These are phyloP conservation scores for Coenobita brevimanus DNA, from an alignment of 1,140 invertebrate genomes.

Conservation along the genomic window DNA sequence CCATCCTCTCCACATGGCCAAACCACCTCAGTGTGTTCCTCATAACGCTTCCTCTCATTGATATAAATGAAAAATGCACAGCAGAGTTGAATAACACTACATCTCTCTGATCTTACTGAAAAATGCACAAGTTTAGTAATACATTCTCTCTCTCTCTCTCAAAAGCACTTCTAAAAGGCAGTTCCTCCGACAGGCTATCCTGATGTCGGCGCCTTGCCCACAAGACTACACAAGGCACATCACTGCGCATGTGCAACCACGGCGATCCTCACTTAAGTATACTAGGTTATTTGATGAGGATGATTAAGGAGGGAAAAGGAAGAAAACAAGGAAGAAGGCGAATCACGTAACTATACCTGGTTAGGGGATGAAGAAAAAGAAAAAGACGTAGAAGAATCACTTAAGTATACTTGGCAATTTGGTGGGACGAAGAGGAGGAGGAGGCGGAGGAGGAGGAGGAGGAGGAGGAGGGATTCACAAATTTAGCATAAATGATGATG, in stretches of 20 bases:
- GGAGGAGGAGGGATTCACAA: neutral
- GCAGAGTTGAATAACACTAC: too few species aligned
- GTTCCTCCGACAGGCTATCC: slow-evolving; percentile 25
- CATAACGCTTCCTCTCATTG: too few species aligned
- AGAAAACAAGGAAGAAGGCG: neutral
- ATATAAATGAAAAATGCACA: too few species aligned
- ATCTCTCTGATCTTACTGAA: too few species aligned
- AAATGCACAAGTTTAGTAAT: too few species aligned
- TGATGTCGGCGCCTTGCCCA: slow-evolving; percentile 32
- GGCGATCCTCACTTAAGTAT: slow-evolving; percentile 13
- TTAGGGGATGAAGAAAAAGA: neutral
- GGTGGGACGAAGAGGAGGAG: neutral
- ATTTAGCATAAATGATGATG: neutral
- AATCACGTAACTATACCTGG: neutral
- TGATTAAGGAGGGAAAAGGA: slow-evolving; percentile 6
- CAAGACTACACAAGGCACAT: slow-evolving; percentile 38
- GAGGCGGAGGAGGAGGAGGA: too few species aligned
- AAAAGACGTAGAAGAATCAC: too few species aligned
- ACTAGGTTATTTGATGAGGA: slow-evolving; percentile 41
- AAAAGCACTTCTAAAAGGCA: too few species aligned
- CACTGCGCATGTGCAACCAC: slow-evolving; percentile 39
- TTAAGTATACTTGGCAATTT: too few species aligned
- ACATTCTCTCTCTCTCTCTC: too few species aligned
- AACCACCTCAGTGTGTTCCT: too few species aligned
- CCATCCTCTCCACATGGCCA: too few species aligned